phyloP scores from a whole-genome alignment of 2,113 vertebrate species.

The Brachypteracias leptosomus region DNA sequence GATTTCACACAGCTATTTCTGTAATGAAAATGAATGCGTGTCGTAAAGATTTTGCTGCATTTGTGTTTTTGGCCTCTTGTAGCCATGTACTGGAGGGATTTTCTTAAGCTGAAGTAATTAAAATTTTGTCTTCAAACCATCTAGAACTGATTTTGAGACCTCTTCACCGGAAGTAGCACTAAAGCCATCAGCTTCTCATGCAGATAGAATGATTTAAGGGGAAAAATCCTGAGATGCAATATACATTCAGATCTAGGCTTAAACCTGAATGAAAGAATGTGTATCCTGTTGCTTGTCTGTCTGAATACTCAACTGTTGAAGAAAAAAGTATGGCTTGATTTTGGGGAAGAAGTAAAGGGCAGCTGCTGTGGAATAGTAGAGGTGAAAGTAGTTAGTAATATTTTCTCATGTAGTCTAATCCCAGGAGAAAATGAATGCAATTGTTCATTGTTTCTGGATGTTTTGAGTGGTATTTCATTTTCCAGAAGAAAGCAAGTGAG shows the following conservation, averaged over 20 bases:
- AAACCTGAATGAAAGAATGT: not conserved
- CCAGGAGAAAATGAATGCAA: not conserved
- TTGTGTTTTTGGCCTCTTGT: not conserved
- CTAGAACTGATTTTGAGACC: not conserved
- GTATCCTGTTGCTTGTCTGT: not conserved
- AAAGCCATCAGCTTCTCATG: not conserved
- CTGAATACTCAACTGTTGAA: not conserved
- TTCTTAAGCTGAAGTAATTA: not conserved
- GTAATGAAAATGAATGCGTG: not conserved
- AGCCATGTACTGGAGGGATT: not conserved
- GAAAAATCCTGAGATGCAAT: not conserved
- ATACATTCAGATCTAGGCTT: not conserved
- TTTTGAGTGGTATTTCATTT: not conserved
- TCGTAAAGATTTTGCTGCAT: not conserved
- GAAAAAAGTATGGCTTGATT: not conserved
- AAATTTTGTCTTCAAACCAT: not conserved
- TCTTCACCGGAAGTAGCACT: not conserved
- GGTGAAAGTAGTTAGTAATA: not conserved
- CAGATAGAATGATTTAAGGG: not conserved
- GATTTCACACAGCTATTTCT: not conserved
- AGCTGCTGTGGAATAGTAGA: not conserved
- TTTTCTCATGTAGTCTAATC: not conserved
- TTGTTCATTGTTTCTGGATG: not conserved
- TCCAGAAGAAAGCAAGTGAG: not conserved
- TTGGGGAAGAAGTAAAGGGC: not conserved